These are phyloP conservation scores for Cantharis nigra DNA, from an alignment of 2,888 invertebrate genomes.

Conservation along the genomic window DNA sequence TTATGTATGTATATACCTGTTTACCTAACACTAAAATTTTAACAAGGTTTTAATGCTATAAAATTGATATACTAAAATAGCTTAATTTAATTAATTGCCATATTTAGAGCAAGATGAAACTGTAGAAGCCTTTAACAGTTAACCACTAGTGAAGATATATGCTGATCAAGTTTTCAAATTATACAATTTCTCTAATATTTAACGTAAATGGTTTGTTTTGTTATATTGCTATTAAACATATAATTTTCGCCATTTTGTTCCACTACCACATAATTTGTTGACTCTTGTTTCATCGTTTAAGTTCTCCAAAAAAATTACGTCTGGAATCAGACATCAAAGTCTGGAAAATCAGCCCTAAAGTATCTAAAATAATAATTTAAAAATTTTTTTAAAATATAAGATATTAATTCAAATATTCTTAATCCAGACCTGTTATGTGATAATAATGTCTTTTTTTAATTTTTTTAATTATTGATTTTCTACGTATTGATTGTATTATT, in stretches of 20 bases:
- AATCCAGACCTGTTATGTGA: too few relatives aligned
- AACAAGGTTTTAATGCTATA: not conserved
- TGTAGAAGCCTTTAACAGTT: not conserved
- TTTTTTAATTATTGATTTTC: too few relatives aligned
- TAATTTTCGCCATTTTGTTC: not conserved
- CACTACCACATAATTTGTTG: not conserved
- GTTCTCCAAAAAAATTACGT: too few relatives aligned
- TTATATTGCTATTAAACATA: not conserved
- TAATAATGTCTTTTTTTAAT: too few relatives aligned
- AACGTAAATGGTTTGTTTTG: not conserved
- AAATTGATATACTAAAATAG: not conserved
- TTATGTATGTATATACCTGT: not conserved
- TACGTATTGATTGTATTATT: too few relatives aligned
- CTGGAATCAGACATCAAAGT: too few relatives aligned
- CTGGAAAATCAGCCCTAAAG: too few relatives aligned
- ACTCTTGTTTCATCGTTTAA: too few relatives aligned
- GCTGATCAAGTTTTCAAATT: not conserved
- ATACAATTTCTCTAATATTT: not conserved
- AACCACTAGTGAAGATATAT: not conserved
- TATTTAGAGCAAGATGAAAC: not conserved
- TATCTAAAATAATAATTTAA: too few relatives aligned
- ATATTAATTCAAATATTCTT: too few relatives aligned
- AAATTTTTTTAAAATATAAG: too few relatives aligned
- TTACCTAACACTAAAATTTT: not conserved
- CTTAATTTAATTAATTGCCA: not conserved